Percentiles rank a stretch among this genome's conserved stretches.
phyloP scores from a whole-genome alignment of 1,140 invertebrate genomes.

The Procambarus virginalis region DNA sequence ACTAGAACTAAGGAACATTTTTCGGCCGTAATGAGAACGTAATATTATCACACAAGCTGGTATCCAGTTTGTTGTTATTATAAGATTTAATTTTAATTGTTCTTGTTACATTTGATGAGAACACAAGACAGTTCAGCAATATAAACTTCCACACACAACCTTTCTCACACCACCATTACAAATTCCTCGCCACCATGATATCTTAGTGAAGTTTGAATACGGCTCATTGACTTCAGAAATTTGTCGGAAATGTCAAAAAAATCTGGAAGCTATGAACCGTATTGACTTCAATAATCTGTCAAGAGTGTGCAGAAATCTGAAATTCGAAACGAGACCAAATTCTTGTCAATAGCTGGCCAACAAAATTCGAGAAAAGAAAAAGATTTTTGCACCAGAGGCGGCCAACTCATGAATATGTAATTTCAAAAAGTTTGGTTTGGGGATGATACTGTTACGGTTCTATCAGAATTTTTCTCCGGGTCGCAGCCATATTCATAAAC shows the following conservation, averaged over 20 bases:
- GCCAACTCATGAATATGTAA: slow-evolving; percentile 6
- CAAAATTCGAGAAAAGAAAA: background rate
- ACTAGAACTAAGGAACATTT: too few relatives aligned
- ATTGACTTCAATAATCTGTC: background rate
- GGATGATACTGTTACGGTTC: background rate
- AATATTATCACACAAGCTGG: too few relatives aligned
- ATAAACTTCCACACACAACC: too few relatives aligned
- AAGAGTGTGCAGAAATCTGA: background rate
- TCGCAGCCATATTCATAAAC: background rate
- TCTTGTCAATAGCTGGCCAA: background rate
- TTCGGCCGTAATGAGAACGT: too few relatives aligned
- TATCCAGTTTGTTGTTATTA: too few relatives aligned
- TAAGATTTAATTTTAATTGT: too few relatives aligned
- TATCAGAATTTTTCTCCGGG: background rate
- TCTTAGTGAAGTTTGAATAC: too few relatives aligned
- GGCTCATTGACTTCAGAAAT: background rate
- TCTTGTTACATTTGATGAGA: too few relatives aligned
- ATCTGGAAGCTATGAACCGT: background rate
- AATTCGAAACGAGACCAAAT: background rate
- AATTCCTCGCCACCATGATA: too few relatives aligned
- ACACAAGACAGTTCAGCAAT: too few relatives aligned
- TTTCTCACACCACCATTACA: too few relatives aligned
- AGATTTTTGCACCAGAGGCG: background rate
- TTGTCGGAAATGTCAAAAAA: background rate
- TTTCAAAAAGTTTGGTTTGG: slow-evolving; percentile 9